Conservation (phyloP, 2,888 invertebrate species). For the Hetaerina titia region DNA sequence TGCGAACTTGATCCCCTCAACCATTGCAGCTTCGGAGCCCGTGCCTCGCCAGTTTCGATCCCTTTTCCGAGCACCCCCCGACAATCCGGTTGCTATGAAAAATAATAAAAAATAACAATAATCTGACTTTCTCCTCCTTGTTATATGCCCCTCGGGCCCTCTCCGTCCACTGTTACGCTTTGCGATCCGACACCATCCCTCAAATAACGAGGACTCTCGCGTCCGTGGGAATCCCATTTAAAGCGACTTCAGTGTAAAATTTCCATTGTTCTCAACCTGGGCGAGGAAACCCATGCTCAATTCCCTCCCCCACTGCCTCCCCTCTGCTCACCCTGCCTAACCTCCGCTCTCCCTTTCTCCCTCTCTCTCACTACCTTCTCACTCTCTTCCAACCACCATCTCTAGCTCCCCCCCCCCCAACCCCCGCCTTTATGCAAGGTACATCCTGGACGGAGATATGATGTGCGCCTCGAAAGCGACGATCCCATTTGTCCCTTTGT, state of each 20-base stretch:
- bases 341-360: neutral
- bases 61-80: neutral
- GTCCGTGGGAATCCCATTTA: slow-evolving; percentile 54
- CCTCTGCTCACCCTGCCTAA: neutral
- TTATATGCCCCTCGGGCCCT: neutral
- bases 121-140: neutral
- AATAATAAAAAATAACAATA: neutral
- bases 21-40: no score
- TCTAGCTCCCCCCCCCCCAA: neutral
- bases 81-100: neutral
- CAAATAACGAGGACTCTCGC: slow-evolving; percentile 54
- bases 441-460: neutral
- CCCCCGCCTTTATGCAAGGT: neutral
- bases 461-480: slow-evolving; percentile 27
- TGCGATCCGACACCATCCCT: slow-evolving; percentile 11
- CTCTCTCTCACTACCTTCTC: neutral
- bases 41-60: no score
- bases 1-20: neutral
- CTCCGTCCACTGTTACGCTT: neutral
- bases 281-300: slow-evolving; percentile 4
- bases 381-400: neutral
- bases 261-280: slow-evolving; percentile 37
- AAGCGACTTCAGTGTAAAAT: slow-evolving; percentile 13
- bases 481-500: neutral
- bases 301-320: slow-evolving; percentile 2